phyloP scores from a whole-genome alignment of 2,797 vertebrate genomes.

The Synaphobranchus kaupii region DNA sequence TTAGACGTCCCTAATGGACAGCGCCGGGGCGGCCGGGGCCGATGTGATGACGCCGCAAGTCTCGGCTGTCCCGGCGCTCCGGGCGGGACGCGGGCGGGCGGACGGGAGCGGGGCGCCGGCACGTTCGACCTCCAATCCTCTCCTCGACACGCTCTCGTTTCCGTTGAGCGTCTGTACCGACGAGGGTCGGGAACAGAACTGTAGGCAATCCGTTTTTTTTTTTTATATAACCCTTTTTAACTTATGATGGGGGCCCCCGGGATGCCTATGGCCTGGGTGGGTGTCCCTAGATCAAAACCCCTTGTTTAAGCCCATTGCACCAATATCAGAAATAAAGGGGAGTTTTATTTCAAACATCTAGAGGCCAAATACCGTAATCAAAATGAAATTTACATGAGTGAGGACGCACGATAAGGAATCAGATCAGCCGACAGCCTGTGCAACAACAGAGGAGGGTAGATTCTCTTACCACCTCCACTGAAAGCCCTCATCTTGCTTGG shows the following conservation, averaged over 20 bases:
- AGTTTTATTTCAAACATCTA: conserved; percentile 7
- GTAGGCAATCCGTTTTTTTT: background rate
- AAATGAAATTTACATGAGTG: conserved; percentile 20
- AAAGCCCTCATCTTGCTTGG: background rate
- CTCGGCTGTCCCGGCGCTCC: background rate
- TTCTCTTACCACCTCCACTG: background rate
- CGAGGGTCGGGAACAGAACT: background rate
- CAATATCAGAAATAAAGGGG: background rate
- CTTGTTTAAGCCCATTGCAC: background rate
- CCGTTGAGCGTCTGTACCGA: background rate
- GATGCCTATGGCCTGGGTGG: too few relatives aligned
- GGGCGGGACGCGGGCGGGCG: background rate
- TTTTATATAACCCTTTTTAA: too few relatives aligned
- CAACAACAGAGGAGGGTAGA: background rate
- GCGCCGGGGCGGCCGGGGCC: background rate
- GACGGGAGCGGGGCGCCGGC: background rate
- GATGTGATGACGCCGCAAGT: conserved; percentile 6
- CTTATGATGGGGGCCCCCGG: too few relatives aligned
- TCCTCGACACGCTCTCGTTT: background rate
- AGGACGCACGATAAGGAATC: conserved; percentile 20
- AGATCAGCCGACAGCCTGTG: conserved; percentile 1
- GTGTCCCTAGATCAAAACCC: too few relatives aligned
- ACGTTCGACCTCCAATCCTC: background rate
- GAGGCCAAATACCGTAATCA: conserved; percentile 24
- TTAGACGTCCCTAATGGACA: conserved; percentile 1